Base-by-base conservation (phyloP, 2,113 vertebrate genomes). In the Ammodytes marinus region DNA sequence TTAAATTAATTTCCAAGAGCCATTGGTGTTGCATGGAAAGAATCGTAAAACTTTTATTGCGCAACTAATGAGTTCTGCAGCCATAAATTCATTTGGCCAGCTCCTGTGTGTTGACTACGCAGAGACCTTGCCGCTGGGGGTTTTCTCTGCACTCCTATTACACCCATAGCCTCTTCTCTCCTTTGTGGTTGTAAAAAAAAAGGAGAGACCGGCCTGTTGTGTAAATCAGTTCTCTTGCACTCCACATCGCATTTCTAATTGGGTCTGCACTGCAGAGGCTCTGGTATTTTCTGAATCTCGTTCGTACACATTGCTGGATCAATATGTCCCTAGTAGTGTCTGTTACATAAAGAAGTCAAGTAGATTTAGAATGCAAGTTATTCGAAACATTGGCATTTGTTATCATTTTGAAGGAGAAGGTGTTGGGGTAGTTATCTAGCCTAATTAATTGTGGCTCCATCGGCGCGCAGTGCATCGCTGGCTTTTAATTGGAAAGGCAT, bases 1-100 rank as follows among this genome's bases (percentile, higher is more conserved):
- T 96, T 96, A 96, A 96, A 96, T 97, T 97, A 96, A 95, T 96
- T 96, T 95, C 87, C 91, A 92, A 69, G 94, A 96, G 93, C 94
- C 95, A 90, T 74, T 94, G 95, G 95, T 95, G 97, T 96, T 97
- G 96, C 96, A 96, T 96, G 96, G 95, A 96, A 97, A 96, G 95
- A 94, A 96, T 95, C 97, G 96, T 98, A 97, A 97, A 97, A 97
- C 93, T 96, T 98, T 98, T 98, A 98, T 96, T 94, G 91, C 88
- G 87, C 91, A 93, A 91, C 91, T 95, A 94, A 94, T 95, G 92
- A 95, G 92, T 94, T 94, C 87, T 91, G 83, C 86, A 89, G 92
- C 90, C 92, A 90, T 93, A 95, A 94, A 95, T 94, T 92, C 86
- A 94, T 94, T 95, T 91, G 90, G 85, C 83, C 90, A 80, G 86